Evolutionary conservation across 2,113 vertebrate genomes (phyloP), one percentile per base, ranked within the genome.

Genomic region (Pogonocichla stellata): DNA sequence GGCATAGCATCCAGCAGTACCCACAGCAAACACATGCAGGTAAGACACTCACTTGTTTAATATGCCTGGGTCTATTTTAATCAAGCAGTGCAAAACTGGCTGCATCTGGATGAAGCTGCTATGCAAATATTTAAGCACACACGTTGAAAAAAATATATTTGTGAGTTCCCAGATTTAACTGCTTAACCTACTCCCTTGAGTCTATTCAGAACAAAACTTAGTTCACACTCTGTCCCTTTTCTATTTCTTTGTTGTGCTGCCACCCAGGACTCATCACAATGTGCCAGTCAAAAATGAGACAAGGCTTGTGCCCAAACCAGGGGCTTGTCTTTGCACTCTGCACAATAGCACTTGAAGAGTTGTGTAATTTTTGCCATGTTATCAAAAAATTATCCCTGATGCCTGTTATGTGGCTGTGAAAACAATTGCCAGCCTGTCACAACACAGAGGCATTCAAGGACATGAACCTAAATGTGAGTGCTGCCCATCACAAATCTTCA

Each of bases 331-430:
- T 95, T 96, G 74, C 75, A 93, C 95, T 93, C 86, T 94, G 72
- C 84, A 96, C 91, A 95, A 72, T 65, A 96, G 80, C 74, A 95
- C 84, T 96, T 96, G 65, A 88, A 97, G 42, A 82, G 56, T 92
- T 80, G 93, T 87, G 62, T 95, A 98, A 97, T 97, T 96, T 95
- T 80, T 80, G 84, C 15, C 29, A 93, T 22, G 5, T 93, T 94
- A 94, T 83, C 10, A 94, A 97, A 97, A 97, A 97, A 91, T 86
- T 88, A 67, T 96, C 93, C 86, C 58, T 71, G 47, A 73, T 92
- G 43, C 73, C 92, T 92, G 45, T 85, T 96, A 72, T 3, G 17
- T 96, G 92, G 36, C 67, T 92, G 66, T 78, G 79, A 74, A 97
- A 69, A 70, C 8, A 34, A n/a, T 58, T 96, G 72, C 38, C 61